Evolutionary conservation across 2,797 vertebrate genomes (phyloP), one percentile per base, ranked within the genome.

Genomic region (Leptatherina wallacei): DNA sequence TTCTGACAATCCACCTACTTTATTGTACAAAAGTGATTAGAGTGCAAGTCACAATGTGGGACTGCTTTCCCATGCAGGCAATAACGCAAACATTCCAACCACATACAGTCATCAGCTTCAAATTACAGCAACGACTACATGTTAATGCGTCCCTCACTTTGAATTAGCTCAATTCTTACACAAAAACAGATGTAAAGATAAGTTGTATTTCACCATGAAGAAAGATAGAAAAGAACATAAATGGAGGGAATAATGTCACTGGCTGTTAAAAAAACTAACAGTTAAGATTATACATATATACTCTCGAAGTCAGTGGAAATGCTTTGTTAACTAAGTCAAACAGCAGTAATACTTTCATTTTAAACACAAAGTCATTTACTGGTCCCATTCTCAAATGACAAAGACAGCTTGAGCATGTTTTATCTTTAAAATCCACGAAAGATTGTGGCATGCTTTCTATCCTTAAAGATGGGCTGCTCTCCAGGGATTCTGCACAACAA

Each of bases 21-120:
- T 89, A 90, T 87, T 83, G 54, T 82, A 75, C 33, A 86, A 90
- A 83, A 82, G 6, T 16, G 44, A 65, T 85, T 68, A 75, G 64
- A 79, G 67, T 63, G 81, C 22, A 82, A 81, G 83, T 78, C 62
- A 80, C 33, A 69, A 27, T 29, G 38, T 5, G 3, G 66, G n/a
- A 65, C 47, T 18, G 68, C 52, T 83, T 66, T 58, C 24, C 77
- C 38, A 73, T 74, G 63, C 18, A 22, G 20, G 32, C 61, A 76
- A 57, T 32, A 79, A 61, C 27, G 55, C 2, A 58, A 63, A 74
- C 47, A 78, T 63, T 65, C 33, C 38, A 67, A 54, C 12, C 64
- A 56, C 54, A 51, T n/a, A 60, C 70, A 73, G 51, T 71, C 77
- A 79, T 60, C 51, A n/a, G 18, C 64, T 70, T 69, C 33, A 65